Evolutionary conservation across 2,888 invertebrate species (phyloP).

Genomic region (Agrenia bidenticulata): DNA sequence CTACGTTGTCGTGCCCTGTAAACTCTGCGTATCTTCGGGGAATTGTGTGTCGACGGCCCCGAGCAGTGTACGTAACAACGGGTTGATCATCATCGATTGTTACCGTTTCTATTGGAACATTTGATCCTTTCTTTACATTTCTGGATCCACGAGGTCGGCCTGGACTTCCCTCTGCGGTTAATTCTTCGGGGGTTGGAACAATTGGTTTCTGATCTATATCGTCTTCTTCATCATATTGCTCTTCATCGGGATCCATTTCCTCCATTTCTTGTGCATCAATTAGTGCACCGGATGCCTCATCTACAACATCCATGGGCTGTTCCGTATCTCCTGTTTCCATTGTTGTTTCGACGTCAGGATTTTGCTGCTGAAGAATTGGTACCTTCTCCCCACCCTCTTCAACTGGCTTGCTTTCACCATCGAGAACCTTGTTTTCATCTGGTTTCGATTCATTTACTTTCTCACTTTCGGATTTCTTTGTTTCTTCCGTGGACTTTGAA

Average conservation of each 20-base stretch:
- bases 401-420: slow-evolving; percentile 5
- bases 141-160: not conserved
- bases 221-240: slow-evolving; percentile 28
- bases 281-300: slow-evolving; percentile 4
- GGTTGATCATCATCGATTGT: slow-evolving; percentile 31
- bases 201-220: slow-evolving; percentile 19
- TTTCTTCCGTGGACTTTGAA: not conserved
- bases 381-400: not conserved
- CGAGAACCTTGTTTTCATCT: slow-evolving; percentile 2
- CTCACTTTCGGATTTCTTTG: not conserved
- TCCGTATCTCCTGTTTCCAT: not conserved
- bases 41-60: slow-evolving; percentile 38
- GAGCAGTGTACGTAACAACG: slow-evolving; percentile 35
- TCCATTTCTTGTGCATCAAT: not conserved
- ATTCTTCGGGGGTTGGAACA: not conserved
- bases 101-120: slow-evolving; percentile 2
- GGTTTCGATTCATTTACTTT: slow-evolving; percentile 1
- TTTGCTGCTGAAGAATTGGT: not conserved
- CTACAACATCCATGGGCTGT: slow-evolving; percentile 2
- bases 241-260: slow-evolving; percentile 5
- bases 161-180: slow-evolving; percentile 5
- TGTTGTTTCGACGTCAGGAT: not conserved
- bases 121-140: not conserved
- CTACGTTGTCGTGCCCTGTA: slow-evolving; percentile 40
- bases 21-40: slow-evolving; percentile 42